Conservation (phyloP, 2,888 invertebrate species). For the Netelia fuscicornis region DNA sequence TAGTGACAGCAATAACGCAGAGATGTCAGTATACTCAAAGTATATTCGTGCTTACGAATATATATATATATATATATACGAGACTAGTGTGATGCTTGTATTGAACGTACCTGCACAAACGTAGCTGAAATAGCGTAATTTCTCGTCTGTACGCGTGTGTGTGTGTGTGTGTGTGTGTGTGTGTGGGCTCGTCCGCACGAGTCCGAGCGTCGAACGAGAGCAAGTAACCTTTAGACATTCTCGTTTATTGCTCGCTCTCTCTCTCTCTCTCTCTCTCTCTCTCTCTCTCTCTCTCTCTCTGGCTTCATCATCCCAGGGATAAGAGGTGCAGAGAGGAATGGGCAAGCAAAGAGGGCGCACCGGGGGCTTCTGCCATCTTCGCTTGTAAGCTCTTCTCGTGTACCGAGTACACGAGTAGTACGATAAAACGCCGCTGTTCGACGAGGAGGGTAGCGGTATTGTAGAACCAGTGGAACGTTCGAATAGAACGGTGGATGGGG, state of each 20-base stretch:
- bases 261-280: too few relatives aligned
- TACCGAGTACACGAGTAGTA: slow-evolving; percentile 4
- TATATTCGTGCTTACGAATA: background rate
- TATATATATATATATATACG: background rate
- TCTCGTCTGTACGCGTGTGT: slow-evolving; percentile 22
- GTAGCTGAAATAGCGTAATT: slow-evolving; percentile 12
- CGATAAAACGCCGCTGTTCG: background rate
- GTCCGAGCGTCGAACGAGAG: slow-evolving; percentile 30
- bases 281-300: slow-evolving; percentile 3
- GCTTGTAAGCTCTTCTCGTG: slow-evolving; percentile 39
- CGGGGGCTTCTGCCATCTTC: slow-evolving; percentile 43
- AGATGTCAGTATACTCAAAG: background rate
- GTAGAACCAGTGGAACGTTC: slow-evolving; percentile 15
- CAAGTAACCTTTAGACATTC: slow-evolving; percentile 44
- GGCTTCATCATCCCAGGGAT: slow-evolving; percentile 27
- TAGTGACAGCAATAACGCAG: background rate
- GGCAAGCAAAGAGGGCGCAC: background rate
- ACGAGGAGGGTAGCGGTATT: slow-evolving; percentile 23
- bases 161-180: slow-evolving; percentile 21
- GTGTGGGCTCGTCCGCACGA: background rate
- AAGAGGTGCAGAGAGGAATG: slow-evolving; percentile 28
- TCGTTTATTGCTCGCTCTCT: slow-evolving; percentile 18
- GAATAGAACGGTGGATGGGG: slow-evolving; percentile 21
- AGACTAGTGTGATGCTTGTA: background rate
- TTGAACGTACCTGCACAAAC: background rate